Evolutionary conservation across 1,140 invertebrate genomes (phyloP), one percentile per base, ranked within the genome.

Genomic region (Bombus superbus): DNA sequence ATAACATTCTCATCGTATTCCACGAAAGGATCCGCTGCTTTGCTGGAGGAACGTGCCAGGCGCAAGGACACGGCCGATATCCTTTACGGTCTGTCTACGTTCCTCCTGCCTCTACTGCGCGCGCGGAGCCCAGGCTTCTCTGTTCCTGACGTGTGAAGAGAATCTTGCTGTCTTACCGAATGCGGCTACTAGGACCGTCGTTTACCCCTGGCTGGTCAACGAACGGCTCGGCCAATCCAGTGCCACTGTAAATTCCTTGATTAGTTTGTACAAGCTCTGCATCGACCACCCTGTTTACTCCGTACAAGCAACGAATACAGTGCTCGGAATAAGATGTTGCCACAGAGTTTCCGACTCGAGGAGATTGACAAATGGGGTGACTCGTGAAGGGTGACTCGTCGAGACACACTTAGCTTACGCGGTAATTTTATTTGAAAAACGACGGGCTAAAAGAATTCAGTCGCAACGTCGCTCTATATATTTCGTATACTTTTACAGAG

Each of bases 61-160:
- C 81, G 86, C 81, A 83, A 89, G 88, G 75, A 90, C 76, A 69
- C 76, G 69, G 66, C 81, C 82, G 89, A 90, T 87, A 87, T 90
- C 89, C 88, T 87, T 87, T 82, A 87, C 82, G 86, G 75, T 82
- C 64, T 28, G 62, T 71, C 72, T 89, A 69, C 66, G 72, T 85
- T 72, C 69, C 68, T 68, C 64, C 40, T 57, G 35, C 35, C 32
- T 53, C 53, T 42, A 47, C 18, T 15, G 69, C 72, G 28, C 73
- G 44, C 57, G 10, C 25, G 57, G 25, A 3, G 28, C 1, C 25
- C n/a, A 6, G 11, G 22, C 73, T 2, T 35, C 72, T 83, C 73
- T 86, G 74, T 42, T 86, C 42, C 40, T 77, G 81, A 86, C 72
- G 81, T 78, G 81, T 57, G 66, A 86, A 83, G 35, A 80, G 85